A percentile compares a stretch with the other conserved stretches of the same genome.
Evolutionary conservation across 2,113 vertebrate genomes (phyloP).

Genomic region (Sylvilagus bachmani): DNA sequence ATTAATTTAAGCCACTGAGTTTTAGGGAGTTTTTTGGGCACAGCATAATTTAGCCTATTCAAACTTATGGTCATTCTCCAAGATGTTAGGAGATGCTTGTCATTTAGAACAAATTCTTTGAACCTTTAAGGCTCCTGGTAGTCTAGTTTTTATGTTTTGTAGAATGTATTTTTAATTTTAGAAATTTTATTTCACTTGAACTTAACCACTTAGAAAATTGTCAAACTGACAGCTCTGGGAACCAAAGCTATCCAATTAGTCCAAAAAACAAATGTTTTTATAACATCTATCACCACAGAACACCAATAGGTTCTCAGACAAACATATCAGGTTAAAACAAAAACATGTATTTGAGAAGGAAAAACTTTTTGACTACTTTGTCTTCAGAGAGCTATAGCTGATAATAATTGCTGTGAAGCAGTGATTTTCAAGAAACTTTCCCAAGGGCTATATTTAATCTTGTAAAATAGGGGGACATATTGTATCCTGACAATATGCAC

Average conservation of each 20-base stretch:
- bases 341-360: conserved; percentile 37
- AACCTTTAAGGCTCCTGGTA: neutral
- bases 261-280: conserved; percentile 62
- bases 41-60: neutral
- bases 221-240: conserved; percentile 72
- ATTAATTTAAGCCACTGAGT: neutral
- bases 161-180: conserved; percentile 70
- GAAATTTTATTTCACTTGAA: conserved; percentile 66
- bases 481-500: neutral
- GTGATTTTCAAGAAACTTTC: conserved; percentile 19
- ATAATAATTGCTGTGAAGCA: neutral
- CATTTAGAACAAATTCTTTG: conserved; percentile 38
- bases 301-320: conserved; percentile 38
- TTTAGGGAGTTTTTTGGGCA: neutral
- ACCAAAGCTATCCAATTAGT: conserved; percentile 70
- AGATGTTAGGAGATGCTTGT: conserved; percentile 58
- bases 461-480: neutral
- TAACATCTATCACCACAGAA: conserved; percentile 58
- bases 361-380: neutral
- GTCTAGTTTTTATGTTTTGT: conserved; percentile 31
- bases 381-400: neutral
- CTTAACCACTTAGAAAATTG: conserved; percentile 72
- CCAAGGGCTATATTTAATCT: neutral
- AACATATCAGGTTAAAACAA: conserved; percentile 51
- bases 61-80: neutral